A percentile compares a stretch with the other conserved stretches of the same genome.
phyloP scores from a whole-genome alignment of 2,888 invertebrate genomes.

The Globia sparganii region DNA sequence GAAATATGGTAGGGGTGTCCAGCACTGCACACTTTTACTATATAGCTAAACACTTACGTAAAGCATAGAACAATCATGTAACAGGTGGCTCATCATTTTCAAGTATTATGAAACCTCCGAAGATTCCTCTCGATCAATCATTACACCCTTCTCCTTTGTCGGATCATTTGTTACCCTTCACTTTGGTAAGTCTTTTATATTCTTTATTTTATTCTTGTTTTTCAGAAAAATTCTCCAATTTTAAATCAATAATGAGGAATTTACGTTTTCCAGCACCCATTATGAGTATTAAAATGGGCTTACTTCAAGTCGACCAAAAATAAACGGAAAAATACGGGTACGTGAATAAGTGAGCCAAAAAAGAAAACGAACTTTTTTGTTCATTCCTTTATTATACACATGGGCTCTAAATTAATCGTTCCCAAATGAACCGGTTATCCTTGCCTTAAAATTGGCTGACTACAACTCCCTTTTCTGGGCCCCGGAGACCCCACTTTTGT shows the following conservation, averaged over 20 bases:
- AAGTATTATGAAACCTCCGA: constrained; percentile 38
- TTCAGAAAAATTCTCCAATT: neutral
- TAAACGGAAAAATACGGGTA: neutral
- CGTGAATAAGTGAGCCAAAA: constrained; percentile 26
- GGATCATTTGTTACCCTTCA: constrained; percentile 43
- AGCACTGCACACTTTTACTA: too few species aligned
- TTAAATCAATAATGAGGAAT: neutral
- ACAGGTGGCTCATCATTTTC: constrained; percentile 52
- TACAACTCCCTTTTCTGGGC: constrained; percentile 44
- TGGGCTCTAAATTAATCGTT: constrained; percentile 58
- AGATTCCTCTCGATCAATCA: constrained; percentile 54
- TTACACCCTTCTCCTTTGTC: constrained; percentile 25
- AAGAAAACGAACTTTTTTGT: constrained; percentile 26
- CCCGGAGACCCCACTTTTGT: constrained; percentile 54
- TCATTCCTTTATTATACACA: constrained; percentile 41
- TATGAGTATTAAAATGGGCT: neutral
- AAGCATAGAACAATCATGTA: constrained; percentile 29
- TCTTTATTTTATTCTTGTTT: constrained; percentile 6
- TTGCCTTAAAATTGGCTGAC: constrained; percentile 58
- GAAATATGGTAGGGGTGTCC: too few species aligned
- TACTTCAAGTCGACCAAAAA: neutral
- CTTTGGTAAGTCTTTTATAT: constrained; percentile 1
- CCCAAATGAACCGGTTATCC: constrained; percentile 60
- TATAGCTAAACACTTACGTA: neutral
- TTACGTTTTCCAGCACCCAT: neutral